Conservation (phyloP, 2,888 invertebrate genomes). For the Andrena minutula region DNA sequence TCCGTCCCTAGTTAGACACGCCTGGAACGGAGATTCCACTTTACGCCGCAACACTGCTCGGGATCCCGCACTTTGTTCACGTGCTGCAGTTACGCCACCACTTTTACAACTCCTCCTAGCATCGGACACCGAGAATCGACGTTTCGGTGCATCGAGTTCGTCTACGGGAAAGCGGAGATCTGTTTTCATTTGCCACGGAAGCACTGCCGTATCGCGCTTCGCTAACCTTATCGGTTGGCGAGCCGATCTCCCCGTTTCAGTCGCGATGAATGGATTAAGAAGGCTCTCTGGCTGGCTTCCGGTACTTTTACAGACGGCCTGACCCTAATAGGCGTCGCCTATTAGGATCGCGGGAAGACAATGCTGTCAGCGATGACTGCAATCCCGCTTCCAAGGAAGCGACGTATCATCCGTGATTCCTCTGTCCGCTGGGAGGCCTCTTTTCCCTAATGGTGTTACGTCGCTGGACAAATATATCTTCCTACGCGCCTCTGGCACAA, state of each 20-base stretch:
- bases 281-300: constrained; percentile 71
- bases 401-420: constrained; percentile 77
- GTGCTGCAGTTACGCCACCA: not conserved
- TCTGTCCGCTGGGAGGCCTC: constrained; percentile 31
- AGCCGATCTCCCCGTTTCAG: constrained; percentile 45
- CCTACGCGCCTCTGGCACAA: no score
- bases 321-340: constrained; percentile 77
- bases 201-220: constrained; percentile 31
- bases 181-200: constrained; percentile 27
- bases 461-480: no score
- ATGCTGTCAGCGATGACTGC: constrained; percentile 67
- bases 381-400: constrained; percentile 70
- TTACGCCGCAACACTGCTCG: not conserved
- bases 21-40: constrained; percentile 27
- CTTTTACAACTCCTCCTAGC: no score
- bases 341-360: constrained; percentile 68
- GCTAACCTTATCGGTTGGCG: constrained; percentile 40
- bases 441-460: not conserved
- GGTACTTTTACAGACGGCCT: constrained; percentile 76
- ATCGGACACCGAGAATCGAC: no score
- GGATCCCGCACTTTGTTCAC: not conserved
- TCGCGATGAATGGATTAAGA: constrained; percentile 73
- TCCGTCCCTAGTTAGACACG: constrained; percentile 48
- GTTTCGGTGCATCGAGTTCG: no score
- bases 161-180: constrained; percentile 18